Conservation (phyloP, 1,140 invertebrate species). For the Chionoecetes opilio region DNA sequence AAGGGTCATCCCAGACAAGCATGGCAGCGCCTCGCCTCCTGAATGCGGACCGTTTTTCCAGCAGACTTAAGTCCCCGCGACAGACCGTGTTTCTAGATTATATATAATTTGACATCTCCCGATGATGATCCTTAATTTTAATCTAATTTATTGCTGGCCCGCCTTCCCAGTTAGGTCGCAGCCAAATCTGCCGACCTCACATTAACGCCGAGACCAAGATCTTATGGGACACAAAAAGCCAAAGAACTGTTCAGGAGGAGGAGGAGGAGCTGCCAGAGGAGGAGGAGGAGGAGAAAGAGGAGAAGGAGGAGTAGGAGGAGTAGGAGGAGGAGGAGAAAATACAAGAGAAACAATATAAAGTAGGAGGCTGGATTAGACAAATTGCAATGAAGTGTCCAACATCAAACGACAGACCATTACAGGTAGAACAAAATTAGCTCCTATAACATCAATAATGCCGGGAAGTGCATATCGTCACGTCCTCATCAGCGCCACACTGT, state of each 20-base stretch:
- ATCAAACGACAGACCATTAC: too few relatives aligned
- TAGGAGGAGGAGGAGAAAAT: neutral
- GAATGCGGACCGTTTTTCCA: neutral
- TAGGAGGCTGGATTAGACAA: neutral
- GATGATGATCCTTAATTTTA: conserved; percentile 22
- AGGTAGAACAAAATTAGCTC: too few relatives aligned
- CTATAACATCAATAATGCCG: too few relatives aligned
- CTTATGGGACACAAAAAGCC: conserved; percentile 28
- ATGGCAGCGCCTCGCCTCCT: neutral
- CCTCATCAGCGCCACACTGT: conserved; percentile 8
- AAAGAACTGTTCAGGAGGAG: neutral
- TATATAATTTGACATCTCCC: conserved; percentile 10
- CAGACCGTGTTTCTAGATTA: conserved; percentile 19
- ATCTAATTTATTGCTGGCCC: neutral
- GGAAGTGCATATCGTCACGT: too few relatives aligned
- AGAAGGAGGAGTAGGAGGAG: neutral
- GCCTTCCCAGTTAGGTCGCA: neutral
- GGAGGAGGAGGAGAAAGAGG: neutral
- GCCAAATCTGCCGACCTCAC: neutral
- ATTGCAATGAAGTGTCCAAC: too few relatives aligned
- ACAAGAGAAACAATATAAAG: neutral
- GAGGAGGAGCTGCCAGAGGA: neutral
- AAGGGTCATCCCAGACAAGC: neutral
- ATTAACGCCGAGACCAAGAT: neutral
- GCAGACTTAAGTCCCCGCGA: neutral